phyloP scores from a whole-genome alignment of 1,140 invertebrate genomes.

The Lepidurus apus region DNA sequence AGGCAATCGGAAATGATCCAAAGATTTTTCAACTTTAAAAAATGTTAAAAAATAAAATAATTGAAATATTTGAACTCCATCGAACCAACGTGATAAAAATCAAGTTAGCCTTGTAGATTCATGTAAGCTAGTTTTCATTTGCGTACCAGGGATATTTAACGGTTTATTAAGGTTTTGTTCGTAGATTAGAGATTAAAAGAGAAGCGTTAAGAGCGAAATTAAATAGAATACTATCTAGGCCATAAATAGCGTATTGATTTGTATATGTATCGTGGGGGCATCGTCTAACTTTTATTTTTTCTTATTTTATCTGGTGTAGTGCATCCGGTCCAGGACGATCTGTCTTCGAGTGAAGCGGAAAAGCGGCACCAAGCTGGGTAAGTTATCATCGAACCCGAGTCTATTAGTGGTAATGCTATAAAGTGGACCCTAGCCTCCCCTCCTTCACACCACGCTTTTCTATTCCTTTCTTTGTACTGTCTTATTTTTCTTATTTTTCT shows the following conservation, averaged over 20 bases:
- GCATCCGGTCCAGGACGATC: slow-evolving; percentile 88
- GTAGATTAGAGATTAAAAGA: neutral
- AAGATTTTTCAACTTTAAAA: no score
- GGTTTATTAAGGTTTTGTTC: no score
- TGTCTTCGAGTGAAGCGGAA: slow-evolving; percentile 83
- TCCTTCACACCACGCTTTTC: slow-evolving; percentile 19
- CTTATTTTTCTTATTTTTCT: slow-evolving; percentile 30
- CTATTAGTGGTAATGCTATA: slow-evolving; percentile 22
- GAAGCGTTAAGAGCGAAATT: neutral
- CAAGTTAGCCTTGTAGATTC: no score
- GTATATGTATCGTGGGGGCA: neutral
- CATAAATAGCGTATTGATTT: slow-evolving; percentile 6
- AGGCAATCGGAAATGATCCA: no score
- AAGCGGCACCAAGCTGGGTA: slow-evolving; percentile 76
- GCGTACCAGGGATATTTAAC: no score
- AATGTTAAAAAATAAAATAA: no score
- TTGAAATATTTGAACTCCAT: no score
- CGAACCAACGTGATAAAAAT: no score
- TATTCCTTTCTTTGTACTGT: slow-evolving; percentile 24
- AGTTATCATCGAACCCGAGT: slow-evolving; percentile 48
- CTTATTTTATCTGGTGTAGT: slow-evolving; percentile 59
- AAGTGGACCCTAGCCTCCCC: slow-evolving; percentile 33
- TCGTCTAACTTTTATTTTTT: slow-evolving; percentile 23
- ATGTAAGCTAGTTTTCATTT: no score
- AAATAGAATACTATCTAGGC: neutral